Base-by-base conservation (phyloP, 2,797 vertebrate species). In the Chromis chromis region DNA sequence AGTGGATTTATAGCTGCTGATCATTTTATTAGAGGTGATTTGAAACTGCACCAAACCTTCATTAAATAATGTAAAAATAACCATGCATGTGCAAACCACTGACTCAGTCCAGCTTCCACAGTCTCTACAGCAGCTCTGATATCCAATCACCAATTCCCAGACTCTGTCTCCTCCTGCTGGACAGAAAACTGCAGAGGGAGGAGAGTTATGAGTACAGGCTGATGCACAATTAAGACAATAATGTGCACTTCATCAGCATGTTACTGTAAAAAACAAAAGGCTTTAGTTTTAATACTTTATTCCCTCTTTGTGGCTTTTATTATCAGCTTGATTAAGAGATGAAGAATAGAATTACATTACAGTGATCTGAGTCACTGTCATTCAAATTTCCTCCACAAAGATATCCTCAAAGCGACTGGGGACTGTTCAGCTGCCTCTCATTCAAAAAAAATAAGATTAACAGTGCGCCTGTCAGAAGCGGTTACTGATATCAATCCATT, bases 111-210 rank as follows among this genome's bases (percentile, higher is more conserved):
- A 74, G 4, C 42, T 73, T 27, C 55, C 42, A 60, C 46, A 53
- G 55, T 25, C 21, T 53, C 36, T 50, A 49, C 28, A 65, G 60
- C 28, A 53, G 74, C 50, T 73, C 42, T 16, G 27, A 10, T 6
- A n/a, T 53, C 28, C 28, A 13, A 75, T 21, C 36, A n/a, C 44
- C 56, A 86, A 76, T 16, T 48, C 27, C 79, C 60, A 86, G 83
- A 81, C 89, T 91, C 60, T 94, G 91, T 89, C 91, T 90, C 92
- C 93, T 84, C 91, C 93, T 94, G 89, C 88, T 90, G 91, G 90
- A 81, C 31, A 21, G 21, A 81, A 13, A 49, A 24, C 1, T 55
- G 42, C 27, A 73, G 10, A 10, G 22, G 19, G 39, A 14, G 2
- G 24, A 1, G 58, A 6, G 21, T n/a, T 14, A n/a, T 4, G n/a